Evolutionary conservation across 2,888 invertebrate genomes (phyloP).

Genomic region (Stenolophus ochropezus): DNA sequence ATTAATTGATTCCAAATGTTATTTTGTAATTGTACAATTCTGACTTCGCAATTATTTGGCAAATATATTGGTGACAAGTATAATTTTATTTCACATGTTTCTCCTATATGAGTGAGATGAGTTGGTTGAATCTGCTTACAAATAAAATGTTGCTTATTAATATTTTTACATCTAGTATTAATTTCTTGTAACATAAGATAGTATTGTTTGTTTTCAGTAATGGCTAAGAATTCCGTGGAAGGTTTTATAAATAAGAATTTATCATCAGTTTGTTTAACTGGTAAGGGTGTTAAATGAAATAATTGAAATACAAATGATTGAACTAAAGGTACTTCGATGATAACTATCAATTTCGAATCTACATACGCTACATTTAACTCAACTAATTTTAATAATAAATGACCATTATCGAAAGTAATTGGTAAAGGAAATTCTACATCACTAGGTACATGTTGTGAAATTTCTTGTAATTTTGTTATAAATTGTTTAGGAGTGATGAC

Average conservation of each 20-base stretch:
- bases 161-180: constrained; percentile 3
- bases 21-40: not conserved
- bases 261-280: constrained; percentile 1
- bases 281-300: constrained; percentile 37
- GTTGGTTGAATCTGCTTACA: constrained; percentile 34
- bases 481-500: not conserved
- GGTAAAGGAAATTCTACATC: constrained; percentile 34
- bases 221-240: too few species aligned
- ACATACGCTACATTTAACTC: constrained; percentile 39
- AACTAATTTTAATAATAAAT: constrained; percentile 25
- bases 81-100: too few species aligned
- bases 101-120: not conserved
- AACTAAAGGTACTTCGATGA: constrained; percentile 39
- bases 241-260: constrained; percentile 11
- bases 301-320: not conserved
- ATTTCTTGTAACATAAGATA: constrained; percentile 28
- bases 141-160: constrained; percentile 18
- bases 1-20: constrained; percentile 28
- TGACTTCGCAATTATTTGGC: too few species aligned
- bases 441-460: constrained; percentile 9
- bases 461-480: constrained; percentile 5
- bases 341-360: constrained; percentile 36
- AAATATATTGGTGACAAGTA: too few species aligned
- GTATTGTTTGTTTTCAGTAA: constrained; percentile 20
- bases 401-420: constrained; percentile 15